Base-by-base conservation (phyloP, 1,140 invertebrate genomes). In the Amphibalanus amphitrite region DNA sequence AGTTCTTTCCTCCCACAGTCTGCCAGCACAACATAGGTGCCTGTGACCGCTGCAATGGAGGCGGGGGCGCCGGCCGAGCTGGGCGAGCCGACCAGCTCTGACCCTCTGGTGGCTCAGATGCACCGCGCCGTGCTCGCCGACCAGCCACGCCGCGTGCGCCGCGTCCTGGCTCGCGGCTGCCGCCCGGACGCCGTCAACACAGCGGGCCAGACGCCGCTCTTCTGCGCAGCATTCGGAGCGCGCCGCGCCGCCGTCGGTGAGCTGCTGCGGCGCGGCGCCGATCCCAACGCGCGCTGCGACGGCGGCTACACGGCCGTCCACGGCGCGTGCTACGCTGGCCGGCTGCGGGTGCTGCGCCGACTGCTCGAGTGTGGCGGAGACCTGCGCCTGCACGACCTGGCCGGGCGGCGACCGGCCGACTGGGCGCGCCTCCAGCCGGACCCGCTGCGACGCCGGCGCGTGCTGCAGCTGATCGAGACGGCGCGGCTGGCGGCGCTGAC, bases 301-400 rank as follows among this genome's bases (percentile, higher is more conserved):
- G 75, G 74, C 33, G 80, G 81, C 25, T 76, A 76, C 71, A 83
- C 82, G 6, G 78, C 82, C 29, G 76, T 82, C 8, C 82, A 83
- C 76, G 80, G 76, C 28, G 80, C 81, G 17, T 77, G 78, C 73
- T 81, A 78, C 72, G 74, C 70, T 70, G 81, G 81, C 0, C 79
- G 79, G 74, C 69, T 78, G 20, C 74, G 77, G 28, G 74, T 80
- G n/a, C 69, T 83, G 23, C 74, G 74, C 13, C 71, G 75, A 10
- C 73, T 83, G 64, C 74, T 82, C 23, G 78, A 79, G 71, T 77
- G 78, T 29, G 82, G 81, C 30, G 82, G 81, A 15, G 82, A 83
- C 74, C 76, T 83, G 28, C 72, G 80, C 29, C 75, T 82, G 28
- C 79, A 79, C 75, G 82, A 83, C n/a, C 33, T 69, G 69, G 20